Base-by-base conservation (phyloP, 2,797 vertebrate species). In the Hyperoplus immaculatus region DNA sequence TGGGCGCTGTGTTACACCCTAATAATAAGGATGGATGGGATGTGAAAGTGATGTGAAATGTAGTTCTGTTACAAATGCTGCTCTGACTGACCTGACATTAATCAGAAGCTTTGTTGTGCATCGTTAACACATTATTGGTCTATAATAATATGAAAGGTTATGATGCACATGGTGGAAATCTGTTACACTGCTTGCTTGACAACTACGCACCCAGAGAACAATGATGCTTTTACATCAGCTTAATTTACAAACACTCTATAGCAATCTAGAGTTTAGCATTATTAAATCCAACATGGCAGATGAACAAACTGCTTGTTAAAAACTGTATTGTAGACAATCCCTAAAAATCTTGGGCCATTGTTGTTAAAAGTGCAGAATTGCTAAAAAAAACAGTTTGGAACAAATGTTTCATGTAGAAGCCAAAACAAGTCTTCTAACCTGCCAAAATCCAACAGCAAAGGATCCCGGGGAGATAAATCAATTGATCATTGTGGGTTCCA, bases 371-470 rank as follows among this genome's bases (percentile, higher is more conserved):
- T 29, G 29, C 29, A 29, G 29, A 29, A 29, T 29, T 29, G 29
- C 29, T 29, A 29, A 29, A 29, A 29, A 29, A 29, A 29, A 29
- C 29, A 29, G 29, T 29, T 29, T 29, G 29, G 29, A 29, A 29
- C 69, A 64, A 73, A 72, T 60, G 70, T 56, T 80, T 60, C 29
- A 57, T 14, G 59, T 64, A 60, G 81, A 83, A 75, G 15, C 47
- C 53, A 21, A 39, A 59, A 42, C 4, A 65, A 43, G 75, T 54
- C n/a, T 36, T 55, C 38, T 49, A 38, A 69, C 63, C 62, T 65
- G 54, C 66, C 84, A 81, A 61, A 73, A 75, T 71, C 67, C 61
- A 65, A 43, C 58, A 69, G 61, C 38, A 49, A 46, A 42, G 61
- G 29, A 56, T 65, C 65, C 66, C 16, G 18, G 39, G 42, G 43